Conservation (phyloP, 64 coral and sea anemone genomes). For the Dendronephthya gigantea region DNA sequence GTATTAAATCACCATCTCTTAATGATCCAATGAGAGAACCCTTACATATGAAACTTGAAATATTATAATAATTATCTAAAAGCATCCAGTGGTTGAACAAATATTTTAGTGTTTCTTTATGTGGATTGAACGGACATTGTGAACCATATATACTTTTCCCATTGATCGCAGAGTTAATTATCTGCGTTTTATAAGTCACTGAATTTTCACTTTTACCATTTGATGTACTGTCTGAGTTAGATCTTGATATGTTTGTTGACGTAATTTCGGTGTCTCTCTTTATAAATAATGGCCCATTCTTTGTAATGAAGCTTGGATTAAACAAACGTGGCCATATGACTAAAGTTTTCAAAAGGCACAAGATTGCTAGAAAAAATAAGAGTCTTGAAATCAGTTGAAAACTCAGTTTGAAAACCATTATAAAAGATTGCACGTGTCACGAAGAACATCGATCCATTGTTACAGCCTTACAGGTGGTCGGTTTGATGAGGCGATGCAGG, state of each 20-base stretch:
- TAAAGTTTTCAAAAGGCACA: not conserved
- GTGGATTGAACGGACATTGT: not conserved
- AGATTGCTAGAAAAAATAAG: not conserved
- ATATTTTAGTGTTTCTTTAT: not conserved
- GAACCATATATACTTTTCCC: not conserved
- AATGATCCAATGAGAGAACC: not conserved
- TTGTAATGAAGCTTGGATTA: not conserved
- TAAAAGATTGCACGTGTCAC: not conserved
- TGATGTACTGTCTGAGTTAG: too few relatives aligned
- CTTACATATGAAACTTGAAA: not conserved
- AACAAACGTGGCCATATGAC: not conserved
- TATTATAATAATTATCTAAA: not conserved
- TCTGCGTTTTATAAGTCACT: too few relatives aligned
- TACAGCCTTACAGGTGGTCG: too few relatives aligned
- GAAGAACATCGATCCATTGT: too few relatives aligned
- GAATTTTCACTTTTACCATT: too few relatives aligned
- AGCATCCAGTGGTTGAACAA: not conserved
- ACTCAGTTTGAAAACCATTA: not conserved
- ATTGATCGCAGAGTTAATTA: not conserved
- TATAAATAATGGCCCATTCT: too few relatives aligned
- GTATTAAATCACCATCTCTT: slow-evolving; percentile 8
- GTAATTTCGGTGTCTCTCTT: not conserved
- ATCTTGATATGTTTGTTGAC: too few relatives aligned
- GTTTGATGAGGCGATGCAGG: too few relatives aligned
- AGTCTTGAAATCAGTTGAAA: not conserved